Base-by-base conservation (phyloP, 1,140 invertebrate species). In the Drosophila pandora region DNA sequence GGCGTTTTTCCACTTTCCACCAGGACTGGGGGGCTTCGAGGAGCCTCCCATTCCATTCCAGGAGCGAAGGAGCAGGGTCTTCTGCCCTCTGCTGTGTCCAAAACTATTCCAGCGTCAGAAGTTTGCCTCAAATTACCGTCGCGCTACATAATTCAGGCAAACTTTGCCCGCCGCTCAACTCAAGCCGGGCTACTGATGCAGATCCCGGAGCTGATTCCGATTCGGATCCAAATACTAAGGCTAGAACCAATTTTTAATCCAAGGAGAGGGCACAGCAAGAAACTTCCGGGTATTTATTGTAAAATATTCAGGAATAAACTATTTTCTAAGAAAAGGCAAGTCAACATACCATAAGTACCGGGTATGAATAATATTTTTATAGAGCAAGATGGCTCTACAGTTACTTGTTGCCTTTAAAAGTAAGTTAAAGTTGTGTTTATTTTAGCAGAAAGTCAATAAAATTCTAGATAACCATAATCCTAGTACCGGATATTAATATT, bases 61-160 rank as follows among this genome's bases (percentile, higher is more conserved):
- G 17, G 17, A n/a, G 17, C 17, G n/a, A 17, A 17, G 17, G 17
- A 17, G 17, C 17, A 17, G 17, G 17, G 17, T 1, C n/a, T 45
- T 43, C 45, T 55, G 49, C 63, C 49, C 54, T 39, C 32, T 69
- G 71, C 53, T 52, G 37, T 64, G 64, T 70, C 82, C 34, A 71
- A 85, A 87, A 82, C 82, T 85, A 87, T 88, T 87, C 65, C 58
- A 61, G 65, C 75, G 74, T 67, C 82, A 87, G 88, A 70, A 87
- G 79, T 87, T 88, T 75, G 61, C 75, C 82, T 82, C 70, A 79
- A 87, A 87, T 87, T 87, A 79, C 75, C 73, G 82, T 79, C 79
- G 65, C 75, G 82, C 82, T 88, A 87, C 78, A 87, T 88, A 88
- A 87, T 81, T 87, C 75, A 82, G 64, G 48, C 49, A 78, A 87